These are phyloP conservation scores for Erpetoichthys calabaricus DNA, from an alignment of 2,797 vertebrate genomes.

Conservation along the genomic window DNA sequence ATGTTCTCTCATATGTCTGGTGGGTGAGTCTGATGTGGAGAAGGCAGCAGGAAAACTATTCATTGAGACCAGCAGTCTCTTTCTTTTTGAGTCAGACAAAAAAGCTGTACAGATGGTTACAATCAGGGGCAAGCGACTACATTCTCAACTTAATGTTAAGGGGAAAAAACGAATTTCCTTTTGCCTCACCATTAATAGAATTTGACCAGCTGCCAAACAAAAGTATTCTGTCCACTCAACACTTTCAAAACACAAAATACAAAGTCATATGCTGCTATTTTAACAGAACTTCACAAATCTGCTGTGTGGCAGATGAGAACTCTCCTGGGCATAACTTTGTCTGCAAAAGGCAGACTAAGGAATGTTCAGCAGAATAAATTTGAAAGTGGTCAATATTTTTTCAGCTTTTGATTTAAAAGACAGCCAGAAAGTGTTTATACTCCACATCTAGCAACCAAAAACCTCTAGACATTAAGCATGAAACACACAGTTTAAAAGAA, in stretches of 20 bases:
- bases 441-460: too few relatives aligned
- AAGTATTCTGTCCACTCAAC: background rate
- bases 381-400: too few relatives aligned
- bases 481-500: too few relatives aligned
- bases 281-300: too few relatives aligned
- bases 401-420: too few relatives aligned
- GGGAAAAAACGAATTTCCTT: constrained; percentile 11
- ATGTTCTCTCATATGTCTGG: background rate
- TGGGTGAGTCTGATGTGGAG: constrained; percentile 1
- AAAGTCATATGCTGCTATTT: background rate
- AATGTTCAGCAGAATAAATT: too few relatives aligned
- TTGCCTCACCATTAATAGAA: constrained; percentile 10
- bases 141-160: constrained; percentile 24
- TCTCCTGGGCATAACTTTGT: too few relatives aligned
- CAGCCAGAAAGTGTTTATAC: too few relatives aligned
- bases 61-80: background rate
- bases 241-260: background rate
- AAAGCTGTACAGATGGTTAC: constrained; percentile 46
- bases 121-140: constrained; percentile 35
- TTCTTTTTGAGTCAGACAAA: constrained; percentile 22
- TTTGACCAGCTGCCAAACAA: constrained; percentile 12
- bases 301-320: too few relatives aligned
- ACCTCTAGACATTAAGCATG: too few relatives aligned
- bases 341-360: too few relatives aligned
- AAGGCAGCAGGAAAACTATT: background rate